Evolutionary conservation across 2,797 vertebrate genomes (phyloP), one percentile per base, ranked within the genome.

Genomic region (Centroberyx gerrardi): DNA sequence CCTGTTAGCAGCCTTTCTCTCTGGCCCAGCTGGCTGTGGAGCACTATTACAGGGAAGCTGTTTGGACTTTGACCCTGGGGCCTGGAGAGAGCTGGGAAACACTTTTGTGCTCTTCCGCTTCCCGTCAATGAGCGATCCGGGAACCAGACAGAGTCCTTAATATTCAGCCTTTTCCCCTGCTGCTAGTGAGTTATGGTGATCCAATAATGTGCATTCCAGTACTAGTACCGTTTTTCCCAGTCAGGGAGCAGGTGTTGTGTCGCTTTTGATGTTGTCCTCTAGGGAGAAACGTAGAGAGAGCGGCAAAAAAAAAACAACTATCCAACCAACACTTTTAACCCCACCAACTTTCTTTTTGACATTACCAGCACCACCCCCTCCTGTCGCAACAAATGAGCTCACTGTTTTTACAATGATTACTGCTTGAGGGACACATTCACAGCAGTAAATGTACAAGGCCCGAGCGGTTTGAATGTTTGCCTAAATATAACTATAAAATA

Each of bases 21-120:
- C 67, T 42, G 27, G 59, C 72, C 82, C 83, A 87, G 88, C 86
- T 85, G 86, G 72, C 74, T 76, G 60, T 5, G 38, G 65, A 70
- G 63, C 82, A 81, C 77, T 78, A 78, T 88, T 89, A 88, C 81
- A 91, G 84, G 81, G 84, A 78, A 84, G 82, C 63, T 42, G 87
- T 62, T 72, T 86, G 80, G 79, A 92, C 88, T 90, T 83, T 90
- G 90, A 94, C 87, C 92, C 83, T 22, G 5, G 31, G 56, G 82
- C 75, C 74, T 46, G 59, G 74, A 75, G 80, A 79, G 69, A 68
- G 74, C 82, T 83, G 76, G 65, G 81, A 78, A 92, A 85, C 74
- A 81, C 71, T 8, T 86, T 80, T 72, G 62, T 68, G 53, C 83
- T 64, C 72, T 71, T 83, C 84, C 64, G 77, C 63, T 70, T 72